Base-by-base conservation (phyloP, 2,888 invertebrate genomes). In the Hypomecis punctinalis region DNA sequence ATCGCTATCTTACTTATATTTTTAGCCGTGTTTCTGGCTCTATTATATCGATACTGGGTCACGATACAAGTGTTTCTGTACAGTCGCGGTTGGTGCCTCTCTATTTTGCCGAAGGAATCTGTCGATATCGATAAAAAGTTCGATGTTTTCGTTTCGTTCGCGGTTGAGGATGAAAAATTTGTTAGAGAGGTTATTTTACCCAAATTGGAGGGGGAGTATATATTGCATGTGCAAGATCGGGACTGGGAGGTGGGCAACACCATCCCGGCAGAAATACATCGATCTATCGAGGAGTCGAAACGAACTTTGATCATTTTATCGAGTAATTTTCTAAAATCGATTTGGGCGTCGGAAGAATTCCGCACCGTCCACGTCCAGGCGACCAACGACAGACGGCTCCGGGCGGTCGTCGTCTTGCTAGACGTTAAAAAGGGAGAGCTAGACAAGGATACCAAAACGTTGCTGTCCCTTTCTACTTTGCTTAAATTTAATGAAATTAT, bases 111-210 rank as follows among this genome's bases (percentile, higher is more conserved):
- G 0, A 76, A 73, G 3, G 73, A 74, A 5, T 66, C 71, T 5
- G 36, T 67, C 0, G 77, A 76, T 71, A 69, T 78, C 0, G 76
- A 74, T 72, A 74, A 74, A 10, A 43, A 42, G n/a, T 97, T 95
- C 82, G 97, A 98, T 81, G 96, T 96, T 0, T 97, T 97, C 81
- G 92, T 98, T 58, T 97, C 97, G 69, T 97, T 95, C 81, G 96
- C 97, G 0, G 95, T 96, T 77, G 94, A 95, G 78, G 97, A 97
- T 79, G 95, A 96, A 73, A 93, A 94, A 3, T 96, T 96, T 76
- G 95, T 97, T 0, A 87, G 94, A 0, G 93, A 95, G 33, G 90
- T 94, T 60, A 80, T 97, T 40, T 91, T 97, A n/a, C 94, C 95
- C 0, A 93, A 93, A n/a, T 85, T 97, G 45, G 96, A 76, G 96